phyloP scores from a whole-genome alignment of 2,797 vertebrate genomes.

The Catamblyrhynchus diadema region DNA sequence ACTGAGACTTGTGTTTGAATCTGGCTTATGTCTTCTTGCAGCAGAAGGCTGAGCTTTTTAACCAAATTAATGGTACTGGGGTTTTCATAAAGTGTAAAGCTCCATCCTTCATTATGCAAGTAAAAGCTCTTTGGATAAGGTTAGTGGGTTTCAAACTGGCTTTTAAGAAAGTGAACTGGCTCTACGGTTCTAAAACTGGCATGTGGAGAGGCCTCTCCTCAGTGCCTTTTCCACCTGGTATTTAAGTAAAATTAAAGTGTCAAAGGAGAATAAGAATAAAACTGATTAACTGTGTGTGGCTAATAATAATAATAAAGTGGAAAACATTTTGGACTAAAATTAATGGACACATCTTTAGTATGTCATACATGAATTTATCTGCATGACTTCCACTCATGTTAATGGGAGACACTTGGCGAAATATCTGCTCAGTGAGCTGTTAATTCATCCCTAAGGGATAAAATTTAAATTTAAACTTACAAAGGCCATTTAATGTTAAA shows the following conservation, averaged over 20 bases:
- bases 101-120: neutral
- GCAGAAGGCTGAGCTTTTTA: neutral
- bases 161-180: neutral
- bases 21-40: neutral
- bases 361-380: conserved; percentile 38
- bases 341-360: conserved; percentile 30
- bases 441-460: conserved; percentile 32
- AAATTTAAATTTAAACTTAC: conserved; percentile 53
- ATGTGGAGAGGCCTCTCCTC: neutral
- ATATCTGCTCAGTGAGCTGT: conserved; percentile 25
- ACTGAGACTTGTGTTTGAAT: neutral
- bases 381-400: conserved; percentile 25
- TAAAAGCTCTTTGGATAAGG: neutral
- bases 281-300: neutral
- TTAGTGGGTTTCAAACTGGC: neutral
- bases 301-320: conserved; percentile 10
- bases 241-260: conserved; percentile 24
- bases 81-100: neutral
- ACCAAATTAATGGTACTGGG: neutral
- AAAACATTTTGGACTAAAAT: conserved; percentile 48
- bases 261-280: neutral
- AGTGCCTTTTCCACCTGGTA: neutral
- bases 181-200: neutral
- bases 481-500: conserved; percentile 37
- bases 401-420: conserved; percentile 24